phyloP scores from a whole-genome alignment of 2,888 invertebrate genomes.

The Pyrgus malvae region DNA sequence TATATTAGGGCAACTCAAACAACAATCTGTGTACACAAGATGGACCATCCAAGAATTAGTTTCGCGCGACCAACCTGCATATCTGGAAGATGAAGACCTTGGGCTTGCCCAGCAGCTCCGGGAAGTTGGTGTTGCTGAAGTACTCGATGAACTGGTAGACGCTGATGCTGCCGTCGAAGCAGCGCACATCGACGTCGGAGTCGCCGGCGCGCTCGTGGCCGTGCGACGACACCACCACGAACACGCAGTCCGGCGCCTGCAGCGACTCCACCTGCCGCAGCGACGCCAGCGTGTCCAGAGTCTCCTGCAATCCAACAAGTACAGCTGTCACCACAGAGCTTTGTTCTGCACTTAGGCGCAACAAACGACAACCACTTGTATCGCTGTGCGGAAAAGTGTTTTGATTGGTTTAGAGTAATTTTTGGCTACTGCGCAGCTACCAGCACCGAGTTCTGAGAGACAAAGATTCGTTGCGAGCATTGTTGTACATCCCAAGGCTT shows the following conservation, averaged over 20 bases:
- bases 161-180: conserved; percentile 78
- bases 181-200: conserved; percentile 81
- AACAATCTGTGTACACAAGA: too few relatives aligned
- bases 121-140: conserved; percentile 82
- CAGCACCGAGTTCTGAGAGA: too few relatives aligned
- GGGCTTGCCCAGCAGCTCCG: conserved; percentile 80
- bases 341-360: too few relatives aligned
- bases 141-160: conserved; percentile 79
- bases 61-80: conserved; percentile 79
- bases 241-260: conserved; percentile 80
- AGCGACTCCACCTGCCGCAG: conserved; percentile 53
- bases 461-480: too few relatives aligned
- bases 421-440: too few relatives aligned
- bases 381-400: too few relatives aligned
- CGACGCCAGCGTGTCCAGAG: conserved; percentile 61
- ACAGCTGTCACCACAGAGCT: too few relatives aligned
- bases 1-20: too few relatives aligned
- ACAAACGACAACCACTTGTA: too few relatives aligned
- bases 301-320: conserved; percentile 44
- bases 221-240: conserved; percentile 86
- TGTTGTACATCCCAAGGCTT: too few relatives aligned
- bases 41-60: too few relatives aligned
- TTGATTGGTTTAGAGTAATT: too few relatives aligned
- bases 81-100: conserved; percentile 89
- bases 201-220: conserved; percentile 71